phyloP scores from a whole-genome alignment of 2,888 invertebrate genomes.

The Megalurothrips usitatus region DNA sequence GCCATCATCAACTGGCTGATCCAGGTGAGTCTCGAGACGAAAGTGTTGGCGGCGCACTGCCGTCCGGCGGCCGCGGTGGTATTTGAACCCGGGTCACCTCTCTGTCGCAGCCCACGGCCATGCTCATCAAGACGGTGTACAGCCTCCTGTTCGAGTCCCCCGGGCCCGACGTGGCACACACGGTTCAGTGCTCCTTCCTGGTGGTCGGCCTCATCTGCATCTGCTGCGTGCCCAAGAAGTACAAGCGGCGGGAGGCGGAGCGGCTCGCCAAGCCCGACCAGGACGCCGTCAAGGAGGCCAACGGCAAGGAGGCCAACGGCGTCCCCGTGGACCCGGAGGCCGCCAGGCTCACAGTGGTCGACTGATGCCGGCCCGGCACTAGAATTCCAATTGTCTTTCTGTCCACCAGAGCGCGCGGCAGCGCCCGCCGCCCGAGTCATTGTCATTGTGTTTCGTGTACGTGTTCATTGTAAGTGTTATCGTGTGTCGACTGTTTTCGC shows the following conservation, averaged over 20 bases:
- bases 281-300: not conserved
- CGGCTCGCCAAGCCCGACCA: not conserved
- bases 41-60: not conserved
- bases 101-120: not conserved
- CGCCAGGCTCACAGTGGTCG: not conserved
- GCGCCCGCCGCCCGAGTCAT: too few relatives aligned
- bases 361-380: not conserved
- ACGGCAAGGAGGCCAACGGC: not conserved
- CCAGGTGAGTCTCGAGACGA: constrained; percentile 28
- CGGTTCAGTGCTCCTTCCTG: constrained; percentile 48
- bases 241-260: not conserved
- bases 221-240: constrained; percentile 4
- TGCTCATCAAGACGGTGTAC: not conserved
- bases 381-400: not conserved
- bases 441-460: too few relatives aligned
- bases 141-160: constrained; percentile 38
- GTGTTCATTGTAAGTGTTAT: too few relatives aligned
- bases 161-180: constrained; percentile 49
- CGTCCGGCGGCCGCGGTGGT: not conserved
- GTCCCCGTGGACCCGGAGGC: not conserved
- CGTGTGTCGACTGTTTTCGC: too few relatives aligned
- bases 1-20: constrained; percentile 47
- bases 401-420: not conserved
- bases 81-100: not conserved
- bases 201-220: constrained; percentile 49